Base-by-base conservation (phyloP, 2,888 invertebrate genomes). In the Mesorhabditis sp. region DNA sequence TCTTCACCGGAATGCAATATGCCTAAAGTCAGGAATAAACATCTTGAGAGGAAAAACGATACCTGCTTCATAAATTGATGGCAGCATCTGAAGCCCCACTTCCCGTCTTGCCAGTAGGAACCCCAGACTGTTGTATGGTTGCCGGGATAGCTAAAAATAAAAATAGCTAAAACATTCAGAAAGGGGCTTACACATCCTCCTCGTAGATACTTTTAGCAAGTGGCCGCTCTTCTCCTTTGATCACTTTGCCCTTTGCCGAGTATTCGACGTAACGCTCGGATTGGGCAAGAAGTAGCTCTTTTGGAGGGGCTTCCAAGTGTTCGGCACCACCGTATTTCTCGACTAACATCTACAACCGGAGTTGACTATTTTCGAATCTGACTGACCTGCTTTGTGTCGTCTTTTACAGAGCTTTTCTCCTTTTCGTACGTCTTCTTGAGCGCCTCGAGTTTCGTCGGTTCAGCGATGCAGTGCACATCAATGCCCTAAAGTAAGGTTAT, bases 11-110 rank as follows among this genome's bases (percentile, higher is more conserved):
- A 50, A 50, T n/a, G n/a, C 58, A 50, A n/a, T 50, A 50, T 10
- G 58, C 58, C 58, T 50, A n/a, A 50, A 50, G n/a, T 10, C n/a
- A 13, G 58, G 7, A 13, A 50, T 50, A 10, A 50, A 50, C n/a
- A 13, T n/a, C 7, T 50, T 50, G 10, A n/a, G n/a, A 50, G n/a
- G n/a, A 50, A 50, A 13, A 13, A 50, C n/a, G 10, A 10, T 13
- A 50, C 58, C n/a, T 93, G 92, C 73, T 88, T 88, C 43, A 97
- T 90, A 74, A 92, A 91, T 0, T 94, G 93, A 86, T 94, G 92
- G 87, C 98, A 98, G 85, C 98, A 98, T 64, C 92, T 92, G 87
- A 91, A 98, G 0, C 97, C 98, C 98, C 98, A 99, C 73, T 90
- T 90, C 0, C 94, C 95, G 67, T 91, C 91, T 79, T 90, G 90